Evolutionary conservation across 1,140 invertebrate species (phyloP).

Genomic region (Euschistus heros): DNA sequence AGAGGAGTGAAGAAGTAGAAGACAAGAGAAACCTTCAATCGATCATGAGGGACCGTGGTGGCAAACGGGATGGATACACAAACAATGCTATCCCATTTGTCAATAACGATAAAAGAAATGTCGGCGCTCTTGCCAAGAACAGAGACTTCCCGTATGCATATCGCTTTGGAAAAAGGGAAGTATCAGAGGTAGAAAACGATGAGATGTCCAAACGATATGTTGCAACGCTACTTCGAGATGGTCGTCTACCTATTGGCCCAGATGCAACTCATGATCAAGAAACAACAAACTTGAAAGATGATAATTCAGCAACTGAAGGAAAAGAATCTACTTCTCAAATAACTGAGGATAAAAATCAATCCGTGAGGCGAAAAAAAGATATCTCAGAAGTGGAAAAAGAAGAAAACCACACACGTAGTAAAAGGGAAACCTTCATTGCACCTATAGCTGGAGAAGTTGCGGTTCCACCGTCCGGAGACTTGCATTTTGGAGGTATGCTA

Average conservation of each 20-base stretch:
- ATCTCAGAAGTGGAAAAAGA: constrained; percentile 20
- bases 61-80: constrained; percentile 27
- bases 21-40: constrained; percentile 30
- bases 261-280: constrained; percentile 17
- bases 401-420: constrained; percentile 18
- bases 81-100: constrained; percentile 25
- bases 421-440: constrained; percentile 28
- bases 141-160: constrained; percentile 21
- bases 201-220: constrained; percentile 27
- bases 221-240: constrained; percentile 28
- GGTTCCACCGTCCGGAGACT: background rate
- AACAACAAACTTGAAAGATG: constrained; percentile 17
- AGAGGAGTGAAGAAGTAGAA: constrained; percentile 26
- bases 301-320: constrained; percentile 7
- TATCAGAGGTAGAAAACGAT: constrained; percentile 16
- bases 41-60: constrained; percentile 27
- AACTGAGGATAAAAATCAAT: background rate
- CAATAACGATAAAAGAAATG: constrained; percentile 23
- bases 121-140: constrained; percentile 25
- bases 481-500: background rate
- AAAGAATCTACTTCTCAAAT: background rate
- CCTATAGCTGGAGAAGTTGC: constrained; percentile 23
- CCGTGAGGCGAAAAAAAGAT: constrained; percentile 23
- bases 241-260: constrained; percentile 24
- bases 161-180: constrained; percentile 22